Evolutionary conservation across 2,797 vertebrate genomes (phyloP), one percentile per base, ranked within the genome.

Genomic region (Eidolon dupreanum): DNA sequence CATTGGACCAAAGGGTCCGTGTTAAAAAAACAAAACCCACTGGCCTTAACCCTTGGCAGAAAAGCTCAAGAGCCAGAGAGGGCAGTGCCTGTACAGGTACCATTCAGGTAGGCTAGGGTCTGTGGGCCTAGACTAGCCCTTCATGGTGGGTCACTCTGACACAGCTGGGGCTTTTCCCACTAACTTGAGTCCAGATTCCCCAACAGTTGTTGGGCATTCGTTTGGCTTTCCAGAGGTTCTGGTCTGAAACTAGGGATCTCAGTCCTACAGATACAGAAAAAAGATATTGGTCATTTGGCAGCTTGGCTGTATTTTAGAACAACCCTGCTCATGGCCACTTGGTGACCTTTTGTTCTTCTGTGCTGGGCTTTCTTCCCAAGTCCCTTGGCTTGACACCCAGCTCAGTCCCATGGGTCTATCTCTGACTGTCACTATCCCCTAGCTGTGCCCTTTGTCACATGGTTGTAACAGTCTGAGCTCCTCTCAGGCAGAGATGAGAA

Each of bases 31-130:
- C 22, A n/a, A 79, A 66, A 28, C 8, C 66, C 3, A 28, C 6
- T 94, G 87, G 57, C 75, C n/a, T 87, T 92, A 89, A 78, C 28
- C 36, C 57, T 94, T 88, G 36, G 75, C n/a, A 74, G 61, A n/a
- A 92, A 66, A 68, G 22, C 43, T 41, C 2, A 49, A 63, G 68
- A 89, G 31, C 81, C 53, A 66, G 57, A 63, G 79, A 46, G 53
- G 41, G 53, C 43, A 57, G 24, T n/a, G 26, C 59, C 51, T 70
- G 31, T 38, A 46, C 1, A 70, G 59, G 36, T 31, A 5, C 28
- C 53, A 8, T 78, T 66, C 1, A 1, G 38, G 70, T 46, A 26
- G 87, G 38, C 70, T 41, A 5, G 33, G 31, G 75, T 65, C 22
- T 17, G 10, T 16, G 78, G 51, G 41, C 51, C 20, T 51, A 6